Base-by-base conservation (phyloP, 2,888 invertebrate genomes). In the Willowsia nigromaculata region DNA sequence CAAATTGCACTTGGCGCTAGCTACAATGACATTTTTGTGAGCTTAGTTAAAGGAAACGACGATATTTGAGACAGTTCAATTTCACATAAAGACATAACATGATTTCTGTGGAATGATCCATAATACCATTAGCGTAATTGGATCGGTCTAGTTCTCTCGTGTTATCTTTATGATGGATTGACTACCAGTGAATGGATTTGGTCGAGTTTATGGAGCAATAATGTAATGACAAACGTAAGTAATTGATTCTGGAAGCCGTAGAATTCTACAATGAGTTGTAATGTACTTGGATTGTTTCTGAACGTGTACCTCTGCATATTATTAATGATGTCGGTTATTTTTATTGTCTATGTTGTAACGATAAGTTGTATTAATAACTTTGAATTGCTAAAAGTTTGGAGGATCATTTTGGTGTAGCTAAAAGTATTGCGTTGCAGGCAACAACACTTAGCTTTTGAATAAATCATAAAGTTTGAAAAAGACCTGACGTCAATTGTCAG, bases 91-190 rank as follows among this genome's bases (percentile, higher is more conserved):
- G 50, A 43, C n/a, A n/a, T 50, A 50, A 37, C 59, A 59, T 65
- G 65, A 47, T 82, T 68, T 76, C 76, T 33, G 9, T 30, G 30
- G 76, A 68, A 30, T 76, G 76, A 86, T 53, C 59, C 56, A 74
- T 71, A 80, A 84, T 71, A 43, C 84, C 85, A 85, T 85, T 89
- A 89, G 62, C 30, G 59, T 85, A 89, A 89, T 89, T 89, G 78
- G 78, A 89, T 85, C 18, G 76, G 11, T 76, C 82, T 53, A 87
- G 40, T 81, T 68, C n/a, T 56, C 37, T 47, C 71, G 62, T 27
- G 15, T 82, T 40, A 9, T 50, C 22, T 47, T 27, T 22, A 76
- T 84, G 83, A 88, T 78, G 83, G 78, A 88, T 83, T 53, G 78
- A 82, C 85, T 71, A 33, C 27, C 15, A 6, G 50, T 15, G 40